Evolutionary conservation across 92 coral and sea anemone species (phyloP).

Genomic region (Scolanthus callimorphus): DNA sequence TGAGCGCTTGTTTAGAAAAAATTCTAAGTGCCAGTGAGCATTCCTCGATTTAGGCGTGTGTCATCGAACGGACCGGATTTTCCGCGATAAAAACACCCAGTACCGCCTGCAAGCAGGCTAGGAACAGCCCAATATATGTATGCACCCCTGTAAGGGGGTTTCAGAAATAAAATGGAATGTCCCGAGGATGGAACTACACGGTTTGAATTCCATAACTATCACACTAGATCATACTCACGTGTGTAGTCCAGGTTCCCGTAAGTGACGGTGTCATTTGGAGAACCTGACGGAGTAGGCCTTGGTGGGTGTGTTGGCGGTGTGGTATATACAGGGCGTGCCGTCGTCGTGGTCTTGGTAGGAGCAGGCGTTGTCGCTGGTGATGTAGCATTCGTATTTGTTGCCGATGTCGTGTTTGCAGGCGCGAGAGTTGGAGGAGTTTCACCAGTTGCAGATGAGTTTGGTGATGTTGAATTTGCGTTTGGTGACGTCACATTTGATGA

Average conservation of each 20-base stretch:
- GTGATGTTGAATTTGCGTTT: no score
- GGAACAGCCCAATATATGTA: no score
- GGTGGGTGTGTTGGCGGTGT: not conserved
- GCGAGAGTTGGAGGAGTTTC: not conserved
- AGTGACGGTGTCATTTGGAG: not conserved
- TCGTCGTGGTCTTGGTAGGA: not conserved
- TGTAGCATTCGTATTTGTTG: slow-evolving; percentile 1
- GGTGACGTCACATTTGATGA: no score
- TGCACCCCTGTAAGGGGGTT: no score
- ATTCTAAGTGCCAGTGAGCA: no score
- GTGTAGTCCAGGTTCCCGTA: not conserved
- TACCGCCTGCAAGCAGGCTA: no score
- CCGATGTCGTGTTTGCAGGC: not conserved
- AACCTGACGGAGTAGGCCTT: not conserved
- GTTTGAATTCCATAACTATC: not conserved
- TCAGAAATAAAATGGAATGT: no score
- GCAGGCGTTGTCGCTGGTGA: not conserved
- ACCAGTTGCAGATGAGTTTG: slow-evolving; percentile 11
- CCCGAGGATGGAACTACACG: no score
- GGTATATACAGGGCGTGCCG: not conserved
- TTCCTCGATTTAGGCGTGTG: no score
- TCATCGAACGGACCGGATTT: no score
- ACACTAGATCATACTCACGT: not conserved
- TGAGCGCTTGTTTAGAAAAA: no score
- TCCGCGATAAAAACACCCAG: no score